Percentiles rank a stretch among this genome's conserved stretches.
phyloP scores from a whole-genome alignment of 2,113 vertebrate species.

The Himantopus leucocephalus region DNA sequence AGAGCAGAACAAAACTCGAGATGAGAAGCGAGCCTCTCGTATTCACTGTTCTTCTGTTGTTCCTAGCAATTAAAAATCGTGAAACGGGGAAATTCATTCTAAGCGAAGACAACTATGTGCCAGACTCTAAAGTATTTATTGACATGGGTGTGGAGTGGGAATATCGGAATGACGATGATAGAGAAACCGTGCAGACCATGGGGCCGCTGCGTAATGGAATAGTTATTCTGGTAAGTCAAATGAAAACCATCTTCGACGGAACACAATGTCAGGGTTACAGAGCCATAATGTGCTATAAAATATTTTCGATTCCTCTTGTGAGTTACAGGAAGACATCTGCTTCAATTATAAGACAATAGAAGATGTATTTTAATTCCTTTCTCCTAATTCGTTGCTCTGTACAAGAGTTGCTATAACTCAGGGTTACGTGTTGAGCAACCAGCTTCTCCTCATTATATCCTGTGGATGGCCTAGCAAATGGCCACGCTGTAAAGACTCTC shows the following conservation, averaged over 20 bases:
- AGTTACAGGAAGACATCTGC: slow-evolving; percentile 12
- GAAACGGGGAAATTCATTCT: slow-evolving; percentile 89
- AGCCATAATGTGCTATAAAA: neutral
- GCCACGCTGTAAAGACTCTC: neutral
- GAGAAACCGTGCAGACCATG: slow-evolving; percentile 90
- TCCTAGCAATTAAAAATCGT: slow-evolving; percentile 89
- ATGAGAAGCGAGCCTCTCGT: neutral
- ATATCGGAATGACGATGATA: slow-evolving; percentile 87
- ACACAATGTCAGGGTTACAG: neutral
- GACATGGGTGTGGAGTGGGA: slow-evolving; percentile 97
- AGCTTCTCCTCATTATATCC: neutral
- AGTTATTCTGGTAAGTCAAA: slow-evolving; percentile 85
- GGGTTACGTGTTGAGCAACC: neutral
- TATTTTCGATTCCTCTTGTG: slow-evolving; percentile 10
- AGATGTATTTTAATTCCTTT: neutral
- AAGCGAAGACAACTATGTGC: slow-evolving; percentile 85
- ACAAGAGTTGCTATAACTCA: neutral
- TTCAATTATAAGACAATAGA: neutral
- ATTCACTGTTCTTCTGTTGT: neutral
- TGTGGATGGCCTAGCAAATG: neutral
- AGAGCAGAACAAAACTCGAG: neutral
- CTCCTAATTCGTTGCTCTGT: neutral
- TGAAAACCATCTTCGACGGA: neutral
- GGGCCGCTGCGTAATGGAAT: slow-evolving; percentile 87
- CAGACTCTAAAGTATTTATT: slow-evolving; percentile 85